Evolutionary conservation across 2,113 vertebrate genomes (phyloP).

Genomic region (Origma solitaria): DNA sequence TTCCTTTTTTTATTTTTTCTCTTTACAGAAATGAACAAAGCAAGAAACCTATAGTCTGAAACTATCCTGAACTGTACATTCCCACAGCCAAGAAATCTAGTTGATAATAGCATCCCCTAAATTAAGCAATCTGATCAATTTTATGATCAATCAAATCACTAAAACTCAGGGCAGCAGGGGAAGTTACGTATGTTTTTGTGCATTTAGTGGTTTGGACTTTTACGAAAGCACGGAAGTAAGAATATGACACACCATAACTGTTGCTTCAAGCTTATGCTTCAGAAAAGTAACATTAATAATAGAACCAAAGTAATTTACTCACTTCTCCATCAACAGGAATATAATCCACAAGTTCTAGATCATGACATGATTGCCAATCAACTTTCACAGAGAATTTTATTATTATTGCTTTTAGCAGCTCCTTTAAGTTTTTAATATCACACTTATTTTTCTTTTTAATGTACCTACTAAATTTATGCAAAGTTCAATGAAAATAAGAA

Average conservation of each 20-base stretch:
- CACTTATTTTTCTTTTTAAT: neutral
- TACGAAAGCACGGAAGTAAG: neutral
- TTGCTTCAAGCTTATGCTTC: neutral
- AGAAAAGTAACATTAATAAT: neutral
- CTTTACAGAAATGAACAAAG: neutral
- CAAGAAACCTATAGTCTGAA: neutral
- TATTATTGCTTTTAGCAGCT: neutral
- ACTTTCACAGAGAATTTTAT: neutral
- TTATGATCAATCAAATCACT: neutral
- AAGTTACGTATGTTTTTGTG: neutral
- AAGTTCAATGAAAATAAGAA: neutral
- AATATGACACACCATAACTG: neutral
- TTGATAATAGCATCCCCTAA: neutral
- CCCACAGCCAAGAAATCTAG: neutral
- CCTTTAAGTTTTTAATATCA: neutral
- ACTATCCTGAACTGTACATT: neutral
- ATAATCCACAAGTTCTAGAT: neutral
- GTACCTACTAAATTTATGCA: rapidly evolving
- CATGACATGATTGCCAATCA: rapidly evolving
- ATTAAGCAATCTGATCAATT: neutral
- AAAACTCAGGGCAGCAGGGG: neutral
- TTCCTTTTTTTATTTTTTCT: neutral
- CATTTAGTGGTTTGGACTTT: neutral
- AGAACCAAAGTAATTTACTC: neutral
- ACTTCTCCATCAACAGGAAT: neutral